Percentiles rank a stretch among this genome's conserved stretches.
phyloP scores from a whole-genome alignment of 2,888 invertebrate species.

The Tiphia femorata region DNA sequence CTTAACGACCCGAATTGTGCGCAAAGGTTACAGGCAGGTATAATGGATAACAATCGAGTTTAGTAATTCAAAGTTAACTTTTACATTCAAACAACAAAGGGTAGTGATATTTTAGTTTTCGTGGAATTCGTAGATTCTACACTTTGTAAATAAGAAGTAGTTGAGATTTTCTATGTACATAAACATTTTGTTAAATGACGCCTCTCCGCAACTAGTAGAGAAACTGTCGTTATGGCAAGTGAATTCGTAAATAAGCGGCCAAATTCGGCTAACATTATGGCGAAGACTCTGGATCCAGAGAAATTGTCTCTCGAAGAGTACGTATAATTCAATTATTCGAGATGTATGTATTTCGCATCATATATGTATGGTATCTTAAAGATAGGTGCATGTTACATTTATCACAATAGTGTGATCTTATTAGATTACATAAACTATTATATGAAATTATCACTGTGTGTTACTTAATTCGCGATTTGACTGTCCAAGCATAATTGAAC shows the following conservation, averaged over 20 bases:
- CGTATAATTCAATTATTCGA: too few species aligned
- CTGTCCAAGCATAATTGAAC: neutral
- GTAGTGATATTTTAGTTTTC: too few species aligned
- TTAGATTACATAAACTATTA: neutral
- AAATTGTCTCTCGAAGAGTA: slow-evolving; percentile 19
- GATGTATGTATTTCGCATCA: neutral
- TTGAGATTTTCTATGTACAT: too few species aligned
- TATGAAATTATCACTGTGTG: neutral
- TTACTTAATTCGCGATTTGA: neutral
- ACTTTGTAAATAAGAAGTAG: too few species aligned
- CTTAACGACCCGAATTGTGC: too few species aligned
- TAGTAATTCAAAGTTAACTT: too few species aligned
- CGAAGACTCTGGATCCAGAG: slow-evolving; percentile 3
- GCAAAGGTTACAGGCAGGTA: too few species aligned
- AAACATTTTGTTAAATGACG: too few species aligned
- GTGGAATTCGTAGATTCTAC: too few species aligned
- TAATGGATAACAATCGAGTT: too few species aligned
- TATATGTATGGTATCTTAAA: neutral
- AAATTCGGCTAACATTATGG: slow-evolving; percentile 4
- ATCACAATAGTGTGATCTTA: neutral
- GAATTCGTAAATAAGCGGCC: slow-evolving; percentile 20
- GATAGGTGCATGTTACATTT: neutral
- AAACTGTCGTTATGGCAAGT: slow-evolving; percentile 17
- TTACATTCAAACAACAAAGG: too few species aligned
- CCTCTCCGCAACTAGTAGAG: too few species aligned